Percentiles rank a stretch among this genome's conserved stretches.
Evolutionary conservation across 2,797 vertebrate species (phyloP).

Genomic region (Sebastes dallii): DNA sequence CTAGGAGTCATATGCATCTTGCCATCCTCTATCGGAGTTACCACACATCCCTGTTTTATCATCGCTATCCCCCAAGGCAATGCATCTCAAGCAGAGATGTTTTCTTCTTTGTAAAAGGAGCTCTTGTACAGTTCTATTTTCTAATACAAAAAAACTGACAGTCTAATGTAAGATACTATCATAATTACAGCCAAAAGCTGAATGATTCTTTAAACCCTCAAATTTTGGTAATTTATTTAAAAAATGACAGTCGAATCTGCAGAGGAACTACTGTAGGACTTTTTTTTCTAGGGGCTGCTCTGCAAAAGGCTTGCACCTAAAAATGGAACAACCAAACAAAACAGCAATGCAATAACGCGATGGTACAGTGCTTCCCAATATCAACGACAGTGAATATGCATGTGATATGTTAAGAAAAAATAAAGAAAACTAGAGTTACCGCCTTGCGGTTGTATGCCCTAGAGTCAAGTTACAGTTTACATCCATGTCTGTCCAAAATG

Average conservation of each 20-base stretch:
- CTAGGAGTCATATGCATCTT: slow-evolving; percentile 52
- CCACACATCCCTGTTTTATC: slow-evolving; percentile 43
- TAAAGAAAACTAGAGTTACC: background rate
- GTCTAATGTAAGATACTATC: background rate
- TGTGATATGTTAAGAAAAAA: background rate
- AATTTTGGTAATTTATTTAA: slow-evolving; percentile 1
- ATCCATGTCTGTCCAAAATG: background rate
- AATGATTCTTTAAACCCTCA: background rate
- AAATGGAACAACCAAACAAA: background rate
- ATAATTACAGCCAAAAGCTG: slow-evolving; percentile 2
- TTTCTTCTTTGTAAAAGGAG: slow-evolving; percentile 21
- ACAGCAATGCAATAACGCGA: background rate
- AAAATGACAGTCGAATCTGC: background rate
- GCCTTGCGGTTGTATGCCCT: background rate
- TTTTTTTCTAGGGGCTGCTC: background rate
- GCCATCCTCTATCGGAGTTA: slow-evolving; percentile 32
- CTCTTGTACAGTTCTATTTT: background rate
- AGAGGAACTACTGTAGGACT: background rate
- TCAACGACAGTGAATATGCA: background rate
- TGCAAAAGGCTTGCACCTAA: background rate
- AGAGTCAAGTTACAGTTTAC: no score
- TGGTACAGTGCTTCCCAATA: background rate
- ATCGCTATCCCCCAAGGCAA: slow-evolving; percentile 45
- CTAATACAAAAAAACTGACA: background rate
- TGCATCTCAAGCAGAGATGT: slow-evolving; percentile 15